Conservation (phyloP, 2,797 vertebrate species). For the Crenuchus spilurus region DNA sequence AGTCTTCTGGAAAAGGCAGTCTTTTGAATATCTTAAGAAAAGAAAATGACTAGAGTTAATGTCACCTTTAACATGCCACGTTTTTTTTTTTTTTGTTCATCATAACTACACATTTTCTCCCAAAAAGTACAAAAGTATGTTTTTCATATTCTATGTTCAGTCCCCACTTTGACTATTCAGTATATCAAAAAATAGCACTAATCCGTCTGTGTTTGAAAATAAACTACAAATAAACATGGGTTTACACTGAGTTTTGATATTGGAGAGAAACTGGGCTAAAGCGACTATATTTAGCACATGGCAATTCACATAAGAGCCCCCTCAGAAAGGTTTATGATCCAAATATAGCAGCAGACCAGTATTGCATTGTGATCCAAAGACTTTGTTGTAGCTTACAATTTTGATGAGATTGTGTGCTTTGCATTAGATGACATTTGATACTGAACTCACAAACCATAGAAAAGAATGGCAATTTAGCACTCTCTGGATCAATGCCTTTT, state of each 20-base stretch:
- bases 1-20: conserved; percentile 78
- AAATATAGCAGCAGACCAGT: conserved; percentile 46
- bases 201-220: conserved; percentile 34
- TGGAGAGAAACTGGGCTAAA: conserved; percentile 30
- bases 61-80: conserved; percentile 65
- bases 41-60: conserved; percentile 55
- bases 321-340: conserved; percentile 30
- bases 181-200: conserved; percentile 49
- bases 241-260: conserved; percentile 17
- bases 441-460: conserved; percentile 56
- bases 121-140: conserved; percentile 51
- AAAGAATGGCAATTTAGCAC: background rate
- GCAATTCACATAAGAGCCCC: conserved; percentile 20
- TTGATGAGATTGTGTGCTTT: conserved; percentile 59
- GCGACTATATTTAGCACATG: conserved; percentile 30
- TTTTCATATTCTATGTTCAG: conserved; percentile 31
- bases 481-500: conserved; percentile 36
- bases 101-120: conserved; percentile 41
- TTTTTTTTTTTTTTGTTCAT: conserved; percentile 27
- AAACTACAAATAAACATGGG: conserved; percentile 44
- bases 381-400: conserved; percentile 58
- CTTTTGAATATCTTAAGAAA: conserved; percentile 65
- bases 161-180: conserved; percentile 32
- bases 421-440: conserved; percentile 61
- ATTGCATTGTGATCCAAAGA: conserved; percentile 60